Conservation (phyloP, 1,140 invertebrate genomes). For the Lasioglossum baleicum region DNA sequence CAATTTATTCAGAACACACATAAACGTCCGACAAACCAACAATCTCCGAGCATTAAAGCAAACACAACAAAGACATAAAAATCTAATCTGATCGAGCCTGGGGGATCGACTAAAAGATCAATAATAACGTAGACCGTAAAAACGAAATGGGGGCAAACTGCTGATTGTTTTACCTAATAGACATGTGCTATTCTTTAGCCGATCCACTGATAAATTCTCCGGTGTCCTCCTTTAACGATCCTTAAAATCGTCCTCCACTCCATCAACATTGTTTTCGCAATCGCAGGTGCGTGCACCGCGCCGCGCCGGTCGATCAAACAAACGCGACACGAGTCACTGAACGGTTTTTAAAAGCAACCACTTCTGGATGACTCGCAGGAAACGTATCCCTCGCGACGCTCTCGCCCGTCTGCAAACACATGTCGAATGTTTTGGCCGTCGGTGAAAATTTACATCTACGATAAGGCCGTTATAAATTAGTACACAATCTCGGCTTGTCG, state of each 20-base stretch:
- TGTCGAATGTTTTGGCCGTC: constrained; percentile 16
- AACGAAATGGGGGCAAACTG: too few species aligned
- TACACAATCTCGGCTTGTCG: constrained; percentile 5
- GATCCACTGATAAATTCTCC: too few species aligned
- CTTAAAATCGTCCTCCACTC: neutral
- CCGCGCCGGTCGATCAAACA: neutral
- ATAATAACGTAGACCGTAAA: too few species aligned
- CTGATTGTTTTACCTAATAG: too few species aligned
- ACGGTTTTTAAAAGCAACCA: neutral
- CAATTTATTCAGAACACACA: too few species aligned
- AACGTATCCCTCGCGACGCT: constrained; percentile 11
- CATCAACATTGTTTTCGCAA: neutral
- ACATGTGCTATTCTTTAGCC: too few species aligned
- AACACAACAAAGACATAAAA: too few species aligned
- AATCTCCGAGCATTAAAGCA: too few species aligned
- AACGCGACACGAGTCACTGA: constrained; percentile 9
- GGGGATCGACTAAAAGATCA: too few species aligned
- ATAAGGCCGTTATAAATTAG: constrained; percentile 55
- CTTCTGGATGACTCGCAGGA: constrained; percentile 48
- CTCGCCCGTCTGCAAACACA: constrained; percentile 39
- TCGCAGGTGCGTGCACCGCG: neutral
- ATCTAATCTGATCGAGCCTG: too few species aligned
- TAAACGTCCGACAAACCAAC: too few species aligned
- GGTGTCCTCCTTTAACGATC: too few species aligned
- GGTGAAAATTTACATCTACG: constrained; percentile 55